Base-by-base conservation (phyloP, 2,888 invertebrate genomes). In the Eulithis prunata region DNA sequence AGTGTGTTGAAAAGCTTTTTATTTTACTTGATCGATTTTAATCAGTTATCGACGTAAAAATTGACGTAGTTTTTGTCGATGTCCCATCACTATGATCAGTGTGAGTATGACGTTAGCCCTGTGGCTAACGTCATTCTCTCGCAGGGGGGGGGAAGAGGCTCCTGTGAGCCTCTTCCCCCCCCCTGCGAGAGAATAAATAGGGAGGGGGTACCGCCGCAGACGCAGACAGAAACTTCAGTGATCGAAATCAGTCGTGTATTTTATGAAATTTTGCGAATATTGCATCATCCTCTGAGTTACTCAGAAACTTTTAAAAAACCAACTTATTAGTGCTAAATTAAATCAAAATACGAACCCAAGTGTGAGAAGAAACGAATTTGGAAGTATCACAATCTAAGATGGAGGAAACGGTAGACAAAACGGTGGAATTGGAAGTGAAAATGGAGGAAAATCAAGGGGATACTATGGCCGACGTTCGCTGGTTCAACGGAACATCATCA, bases 391-490 rank as follows among this genome's bases (percentile, higher is more conserved):
- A 47, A 1, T 3, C 13, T 8, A 14, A 8, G 10, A 47, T 47
- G 47, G 14, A 13, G 13, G 14, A 3, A 53, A n/a, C 3, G 7
- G 13, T 12, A 36, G 10, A 8, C 8, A 54, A 53, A 54, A 54
- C 41, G 54, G 41, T 41, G 41, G 54, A 38, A 0, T 36, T 49
- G 47, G 14, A 38, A 11, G n/a, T 32, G 4, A 38, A 51, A 32
- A 56, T 56, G 56, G 43, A 43, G 28, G 51, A 0, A 21, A 56
- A 32, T 21, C 21, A 21, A 28, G 36, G 46, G n/a, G 55, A 49
- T n/a, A 62, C 62, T 10, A 41, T 14, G n/a, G 4, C 62, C 57
- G 65, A 65, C 12, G 38, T 49, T 3, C 59, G 55, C 0, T 60
- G 60, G 56, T 65, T 60, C 57, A 38, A 38, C 14, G 13, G 56